Conservation (phyloP, 30 jellyfish, hydroid and myxozoan genomes). For the Aurelia aurita complex sp. Pacific region DNA sequence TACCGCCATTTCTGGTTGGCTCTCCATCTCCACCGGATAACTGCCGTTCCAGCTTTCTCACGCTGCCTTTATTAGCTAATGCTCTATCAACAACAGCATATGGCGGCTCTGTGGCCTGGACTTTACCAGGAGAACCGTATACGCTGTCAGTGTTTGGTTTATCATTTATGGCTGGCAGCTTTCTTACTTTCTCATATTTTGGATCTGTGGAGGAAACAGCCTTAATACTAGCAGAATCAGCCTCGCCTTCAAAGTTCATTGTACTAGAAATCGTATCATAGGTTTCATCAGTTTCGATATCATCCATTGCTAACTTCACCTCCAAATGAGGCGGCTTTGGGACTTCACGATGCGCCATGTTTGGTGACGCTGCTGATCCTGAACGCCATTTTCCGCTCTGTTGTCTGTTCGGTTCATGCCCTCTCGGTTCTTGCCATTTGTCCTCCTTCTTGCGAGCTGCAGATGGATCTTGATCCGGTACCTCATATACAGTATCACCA, state of each 20-base stretch:
- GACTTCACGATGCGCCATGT: slow-evolving; percentile 13
- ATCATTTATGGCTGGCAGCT: not conserved
- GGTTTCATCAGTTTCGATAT: not conserved
- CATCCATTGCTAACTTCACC: not conserved
- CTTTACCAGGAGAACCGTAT: not conserved
- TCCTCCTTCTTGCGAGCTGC: not conserved
- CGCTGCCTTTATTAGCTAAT: not conserved
- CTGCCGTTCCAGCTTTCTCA: not conserved
- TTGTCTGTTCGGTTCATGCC: not conserved
- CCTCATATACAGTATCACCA: slow-evolving; percentile 25
- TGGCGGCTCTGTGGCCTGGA: slow-evolving; percentile 13
- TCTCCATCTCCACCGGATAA: not conserved
- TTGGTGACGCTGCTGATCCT: slow-evolving; percentile 16
- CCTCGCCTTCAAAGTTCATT: not conserved
- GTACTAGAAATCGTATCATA: slow-evolving; percentile 36
- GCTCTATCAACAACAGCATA: not conserved
- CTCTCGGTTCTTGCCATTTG: not conserved
- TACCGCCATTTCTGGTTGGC: not conserved
- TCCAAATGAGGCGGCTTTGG: slow-evolving; percentile 34
- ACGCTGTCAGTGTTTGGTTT: not conserved
- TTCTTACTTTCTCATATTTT: slow-evolving; percentile 28
- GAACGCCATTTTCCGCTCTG: slow-evolving; percentile 7
- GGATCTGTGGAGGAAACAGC: slow-evolving; percentile 26
- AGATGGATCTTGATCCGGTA: slow-evolving; percentile 29
- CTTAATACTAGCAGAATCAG: not conserved